phyloP scores from a whole-genome alignment of 2,797 vertebrate species.

The Craterocephalus amniculus region DNA sequence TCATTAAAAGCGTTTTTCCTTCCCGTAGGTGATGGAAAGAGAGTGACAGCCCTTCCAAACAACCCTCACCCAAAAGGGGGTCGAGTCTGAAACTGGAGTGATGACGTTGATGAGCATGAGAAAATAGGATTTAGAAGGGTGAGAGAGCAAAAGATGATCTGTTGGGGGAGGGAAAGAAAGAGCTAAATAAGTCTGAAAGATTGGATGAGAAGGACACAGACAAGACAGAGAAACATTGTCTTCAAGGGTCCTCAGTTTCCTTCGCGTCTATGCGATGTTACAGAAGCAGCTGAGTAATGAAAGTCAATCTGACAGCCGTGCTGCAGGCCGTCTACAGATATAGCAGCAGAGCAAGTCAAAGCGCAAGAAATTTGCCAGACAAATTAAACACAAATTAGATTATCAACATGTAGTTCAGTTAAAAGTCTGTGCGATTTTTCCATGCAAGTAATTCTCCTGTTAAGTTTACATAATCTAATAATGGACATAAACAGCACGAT shows the following conservation, averaged over 20 bases:
- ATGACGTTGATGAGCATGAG: slow-evolving; percentile 14
- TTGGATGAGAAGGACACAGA: slow-evolving; percentile 32
- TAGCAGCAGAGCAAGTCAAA: slow-evolving; percentile 56
- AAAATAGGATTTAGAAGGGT: background rate
- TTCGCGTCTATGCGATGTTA: slow-evolving; percentile 58
- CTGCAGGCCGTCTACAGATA: slow-evolving; percentile 70
- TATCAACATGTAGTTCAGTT: slow-evolving; percentile 24
- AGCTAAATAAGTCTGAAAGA: slow-evolving; percentile 14
- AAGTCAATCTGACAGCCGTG: slow-evolving; percentile 69
- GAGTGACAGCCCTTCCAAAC: slow-evolving; percentile 18
- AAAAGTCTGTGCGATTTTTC: slow-evolving; percentile 4
- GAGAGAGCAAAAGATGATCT: background rate
- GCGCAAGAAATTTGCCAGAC: slow-evolving; percentile 51
- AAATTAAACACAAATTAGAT: slow-evolving; percentile 62
- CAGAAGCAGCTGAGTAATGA: slow-evolving; percentile 67
- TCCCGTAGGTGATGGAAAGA: slow-evolving; percentile 51
- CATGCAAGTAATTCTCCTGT: no score
- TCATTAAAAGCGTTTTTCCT: slow-evolving; percentile 63
- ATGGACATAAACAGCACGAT: background rate
- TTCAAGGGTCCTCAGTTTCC: slow-evolving; percentile 65
- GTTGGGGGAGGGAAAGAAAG: background rate
- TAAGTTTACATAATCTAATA: background rate
- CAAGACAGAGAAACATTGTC: slow-evolving; percentile 43
- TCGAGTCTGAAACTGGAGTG: slow-evolving; percentile 33
- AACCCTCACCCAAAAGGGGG: slow-evolving; percentile 16